These are phyloP conservation scores for Aythya baeri DNA, from an alignment of 2,113 vertebrate genomes.

Conservation along the genomic window DNA sequence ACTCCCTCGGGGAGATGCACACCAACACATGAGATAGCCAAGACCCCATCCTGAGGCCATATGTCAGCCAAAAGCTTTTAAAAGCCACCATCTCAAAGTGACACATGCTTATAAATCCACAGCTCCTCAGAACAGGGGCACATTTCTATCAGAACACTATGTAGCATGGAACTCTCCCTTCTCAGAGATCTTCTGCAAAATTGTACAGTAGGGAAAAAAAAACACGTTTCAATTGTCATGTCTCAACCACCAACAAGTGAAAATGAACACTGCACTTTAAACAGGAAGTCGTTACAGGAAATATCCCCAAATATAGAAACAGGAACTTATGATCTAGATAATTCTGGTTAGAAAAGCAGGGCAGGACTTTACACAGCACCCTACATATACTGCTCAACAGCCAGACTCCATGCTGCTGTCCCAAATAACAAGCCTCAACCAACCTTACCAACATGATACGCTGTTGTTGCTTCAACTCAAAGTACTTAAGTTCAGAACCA, in stretches of 20 bases:
- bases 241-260: rapidly evolving
- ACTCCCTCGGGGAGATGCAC: not conserved
- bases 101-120: rapidly evolving
- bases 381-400: rapidly evolving
- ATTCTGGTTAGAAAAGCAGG: not conserved
- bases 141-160: rapidly evolving
- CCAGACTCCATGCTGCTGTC: not conserved
- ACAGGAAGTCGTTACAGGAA: slow-evolving; percentile 43
- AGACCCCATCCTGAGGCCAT: rapidly evolving
- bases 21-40: rapidly evolving
- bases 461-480: not conserved
- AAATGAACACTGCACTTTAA: rapidly evolving
- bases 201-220: not conserved
- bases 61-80: not conserved
- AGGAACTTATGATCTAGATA: slow-evolving; percentile 52
- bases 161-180: rapidly evolving
- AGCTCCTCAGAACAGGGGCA: not conserved
- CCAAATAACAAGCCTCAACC: not conserved
- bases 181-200: rapidly evolving
- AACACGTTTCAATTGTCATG: rapidly evolving
- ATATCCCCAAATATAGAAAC: not conserved
- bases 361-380: not conserved
- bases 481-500: rapidly evolving
- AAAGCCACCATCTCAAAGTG: rapidly evolving
- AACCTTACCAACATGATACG: rapidly evolving